Base-by-base conservation (phyloP, 2,888 invertebrate genomes). In the Hydroisotoma schaefferi region DNA sequence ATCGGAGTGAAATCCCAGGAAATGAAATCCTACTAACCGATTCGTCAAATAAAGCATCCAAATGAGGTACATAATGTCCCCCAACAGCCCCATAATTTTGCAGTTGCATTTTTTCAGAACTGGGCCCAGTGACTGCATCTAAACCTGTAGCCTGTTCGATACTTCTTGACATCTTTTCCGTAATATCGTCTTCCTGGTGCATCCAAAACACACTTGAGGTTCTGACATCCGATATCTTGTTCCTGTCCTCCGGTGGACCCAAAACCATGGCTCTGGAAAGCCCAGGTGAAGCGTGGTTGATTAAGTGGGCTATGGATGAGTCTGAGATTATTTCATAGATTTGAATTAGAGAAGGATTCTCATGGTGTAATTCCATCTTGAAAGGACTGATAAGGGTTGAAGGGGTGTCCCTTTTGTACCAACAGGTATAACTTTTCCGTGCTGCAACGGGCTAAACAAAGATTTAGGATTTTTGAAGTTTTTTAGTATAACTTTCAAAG, bases 1-100 rank as follows among this genome's bases (percentile, higher is more conserved):
- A 20, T n/a, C 18, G 33, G n/a, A 20, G 4, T 40, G 28, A 27
- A 3, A 12, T 27, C 6, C 33, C 6, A 33, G 15, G 33, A 33
- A 33, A 33, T 37, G 28, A 57, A 27, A 43, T 20, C 18, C 2
- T 4, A 27, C 55, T 27, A 48, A 63, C 63, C 33, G 56, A 55
- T 2, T 53, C 25, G n/a, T 28, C 57, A 26, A 73, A 71, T n/a
- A 75, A 59, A 33, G 71, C 74, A 52, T 75, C 75, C 57, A 73
- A 71, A 69, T 80, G 80, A 18, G 79, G 79, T 65, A 78, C 78
- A 71, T 79, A 80, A 62, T 80, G 79, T 15, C 80, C 80, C 46
- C 78, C 79, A 25, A 79, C 74, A 10, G 79, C 79, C 5, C 79
- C 79, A 74, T 80, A 80, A 64, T 78, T 78, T 8, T 76, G 76